A percentile compares a stretch with the other conserved stretches of the same genome.
phyloP scores from a whole-genome alignment of 2,797 vertebrate genomes.

The Paedocypris micromegethes region DNA sequence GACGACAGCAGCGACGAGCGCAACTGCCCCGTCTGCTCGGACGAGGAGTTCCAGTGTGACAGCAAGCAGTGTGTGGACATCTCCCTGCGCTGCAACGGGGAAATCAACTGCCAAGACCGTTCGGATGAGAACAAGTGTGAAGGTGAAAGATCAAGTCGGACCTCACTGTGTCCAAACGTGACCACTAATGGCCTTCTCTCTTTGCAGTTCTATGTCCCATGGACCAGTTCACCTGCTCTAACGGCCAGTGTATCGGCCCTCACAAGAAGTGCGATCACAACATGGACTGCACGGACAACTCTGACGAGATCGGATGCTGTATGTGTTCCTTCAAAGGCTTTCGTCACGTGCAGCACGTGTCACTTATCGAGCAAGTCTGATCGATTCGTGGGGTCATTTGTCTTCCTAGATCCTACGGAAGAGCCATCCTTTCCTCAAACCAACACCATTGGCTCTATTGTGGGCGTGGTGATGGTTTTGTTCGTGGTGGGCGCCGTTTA shows the following conservation, averaged over 20 bases:
- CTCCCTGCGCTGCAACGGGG: constrained; percentile 82
- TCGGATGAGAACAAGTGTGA: constrained; percentile 93
- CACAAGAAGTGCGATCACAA: constrained; percentile 94
- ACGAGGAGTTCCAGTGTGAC: constrained; percentile 89
- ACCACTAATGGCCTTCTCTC: not conserved
- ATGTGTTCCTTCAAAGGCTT: constrained; percentile 56
- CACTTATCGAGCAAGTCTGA: not conserved
- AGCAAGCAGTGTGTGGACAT: constrained; percentile 88
- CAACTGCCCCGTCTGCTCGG: constrained; percentile 87
- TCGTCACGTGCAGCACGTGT: not conserved
- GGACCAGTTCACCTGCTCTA: constrained; percentile 88
- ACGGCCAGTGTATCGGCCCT: constrained; percentile 88
- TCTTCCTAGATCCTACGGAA: constrained; percentile 79
- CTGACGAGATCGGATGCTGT: constrained; percentile 93
- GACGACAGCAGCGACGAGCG: constrained; percentile 91
- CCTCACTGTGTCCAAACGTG: not conserved
- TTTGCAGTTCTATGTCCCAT: constrained; percentile 77
- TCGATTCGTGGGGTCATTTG: not conserved
- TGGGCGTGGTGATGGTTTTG: constrained; percentile 87
- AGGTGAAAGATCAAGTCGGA: constrained; percentile 58
- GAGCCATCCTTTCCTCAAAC: constrained; percentile 83
- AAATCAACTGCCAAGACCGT: constrained; percentile 89
- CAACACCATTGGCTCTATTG: constrained; percentile 90
- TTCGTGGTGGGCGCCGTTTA: constrained; percentile 92
- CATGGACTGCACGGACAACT: constrained; percentile 88